These are phyloP conservation scores for Porites evermanni DNA, from an alignment of 92 coral and sea anemone genomes.

Conservation along the genomic window DNA sequence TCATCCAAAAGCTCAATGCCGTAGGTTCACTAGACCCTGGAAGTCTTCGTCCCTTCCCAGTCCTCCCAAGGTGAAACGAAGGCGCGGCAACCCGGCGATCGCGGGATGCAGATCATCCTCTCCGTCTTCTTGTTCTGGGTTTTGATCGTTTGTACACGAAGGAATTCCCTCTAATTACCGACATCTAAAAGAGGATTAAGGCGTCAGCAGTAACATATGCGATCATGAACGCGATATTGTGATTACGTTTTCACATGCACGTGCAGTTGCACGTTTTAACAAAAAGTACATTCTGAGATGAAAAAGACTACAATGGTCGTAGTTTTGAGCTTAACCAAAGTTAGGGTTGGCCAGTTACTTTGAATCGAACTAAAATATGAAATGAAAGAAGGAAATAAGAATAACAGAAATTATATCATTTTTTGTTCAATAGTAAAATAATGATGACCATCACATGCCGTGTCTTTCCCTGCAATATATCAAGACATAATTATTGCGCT, in stretches of 20 bases:
- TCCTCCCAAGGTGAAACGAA: too few relatives aligned
- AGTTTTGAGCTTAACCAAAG: too few relatives aligned
- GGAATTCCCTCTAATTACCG: neutral
- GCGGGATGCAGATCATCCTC: too few relatives aligned
- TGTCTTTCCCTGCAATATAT: neutral
- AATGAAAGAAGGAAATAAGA: neutral
- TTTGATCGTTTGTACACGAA: neutral
- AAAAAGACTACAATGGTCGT: neutral
- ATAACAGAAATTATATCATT: too few relatives aligned
- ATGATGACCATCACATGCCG: too few relatives aligned
- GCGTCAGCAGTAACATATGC: neutral
- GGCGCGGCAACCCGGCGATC: too few relatives aligned
- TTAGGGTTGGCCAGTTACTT: too few relatives aligned
- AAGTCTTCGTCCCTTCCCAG: too few relatives aligned
- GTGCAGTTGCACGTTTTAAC: neutral
- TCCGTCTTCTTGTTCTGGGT: neutral
- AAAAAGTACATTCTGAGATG: neutral
- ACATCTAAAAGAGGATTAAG: constrained; percentile 6
- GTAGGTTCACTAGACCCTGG: too few relatives aligned
- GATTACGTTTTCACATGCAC: neutral
- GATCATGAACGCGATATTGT: neutral
- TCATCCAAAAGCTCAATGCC: too few relatives aligned
- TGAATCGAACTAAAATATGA: neutral
- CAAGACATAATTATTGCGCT: neutral
- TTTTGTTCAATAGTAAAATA: neutral